A percentile compares a stretch with the other conserved stretches of the same genome.
Evolutionary conservation across 2,797 vertebrate species (phyloP).

Genomic region (Danio tinwini): DNA sequence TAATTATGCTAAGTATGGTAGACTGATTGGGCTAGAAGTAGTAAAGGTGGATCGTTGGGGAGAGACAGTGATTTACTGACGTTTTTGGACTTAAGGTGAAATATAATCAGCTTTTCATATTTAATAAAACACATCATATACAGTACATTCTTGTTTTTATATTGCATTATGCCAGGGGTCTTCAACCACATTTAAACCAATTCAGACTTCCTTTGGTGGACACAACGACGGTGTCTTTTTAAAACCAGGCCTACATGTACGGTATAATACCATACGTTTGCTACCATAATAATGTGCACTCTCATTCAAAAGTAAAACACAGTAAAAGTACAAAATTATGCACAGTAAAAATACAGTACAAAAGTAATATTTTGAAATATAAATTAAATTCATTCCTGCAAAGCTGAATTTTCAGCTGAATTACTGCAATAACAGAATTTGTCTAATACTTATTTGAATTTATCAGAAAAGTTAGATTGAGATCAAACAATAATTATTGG

Average conservation of each 20-base stretch:
- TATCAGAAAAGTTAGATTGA: no score
- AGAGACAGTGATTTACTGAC: conserved; percentile 20
- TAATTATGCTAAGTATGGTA: conserved; percentile 50
- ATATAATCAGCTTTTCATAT: neutral
- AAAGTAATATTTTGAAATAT: neutral
- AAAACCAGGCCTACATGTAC: neutral
- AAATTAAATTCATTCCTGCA: neutral
- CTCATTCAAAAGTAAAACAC: neutral
- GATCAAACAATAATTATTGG: no score
- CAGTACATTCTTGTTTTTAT: neutral
- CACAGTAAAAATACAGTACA: neutral
- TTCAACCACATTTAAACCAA: neutral
- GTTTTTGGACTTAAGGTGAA: conserved; percentile 23
- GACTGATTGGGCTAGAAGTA: conserved; percentile 38
- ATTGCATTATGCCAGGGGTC: neutral
- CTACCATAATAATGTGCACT: neutral
- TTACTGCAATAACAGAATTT: no score
- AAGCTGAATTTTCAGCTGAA: neutral
- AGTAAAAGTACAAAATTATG: no score
- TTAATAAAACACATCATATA: conserved; percentile 1
- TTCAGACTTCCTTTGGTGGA: neutral
- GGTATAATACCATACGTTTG: neutral
- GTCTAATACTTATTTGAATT: no score
- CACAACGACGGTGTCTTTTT: neutral
- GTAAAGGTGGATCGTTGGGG: conserved; percentile 27